Base-by-base conservation (phyloP, 2,797 vertebrate species). In the Gouania willdenowi region DNA sequence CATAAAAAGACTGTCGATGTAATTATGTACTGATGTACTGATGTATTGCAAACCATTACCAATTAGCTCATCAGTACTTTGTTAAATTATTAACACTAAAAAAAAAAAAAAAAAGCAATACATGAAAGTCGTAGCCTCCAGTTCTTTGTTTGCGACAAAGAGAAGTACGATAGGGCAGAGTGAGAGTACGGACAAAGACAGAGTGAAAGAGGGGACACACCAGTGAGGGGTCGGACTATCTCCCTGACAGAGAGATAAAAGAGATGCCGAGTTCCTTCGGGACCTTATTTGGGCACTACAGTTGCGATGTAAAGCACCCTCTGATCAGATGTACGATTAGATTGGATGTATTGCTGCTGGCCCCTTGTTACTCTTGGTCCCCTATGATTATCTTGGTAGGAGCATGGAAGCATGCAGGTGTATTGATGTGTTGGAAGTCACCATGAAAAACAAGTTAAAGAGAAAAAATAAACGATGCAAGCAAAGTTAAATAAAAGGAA, bases 311-410 rank as follows among this genome's bases (percentile, higher is more conserved):
- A 83, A 82, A 80, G 75, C 44, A 23, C 60, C 66, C 50, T 45
- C 54, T 79, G 81, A 86, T 84, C 69, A 78, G 82, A 85, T 85
- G 71, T 77, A 38, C 16, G 81, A 85, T 87, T 84, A 82, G 82
- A 87, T 84, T 62, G 69, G 49, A 49, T 69, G 69, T 52, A 58
- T 76, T 32, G 51, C 69, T 22, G 42, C 67, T 36, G 51, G 73
- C 52, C 75, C 42, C 57, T 71, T 71, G 71, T 74, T 60, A 71
- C 45, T 35, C 53, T 75, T 55, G 71, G 74, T 79, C 72, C 67
- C 67, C 62, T 44, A 76, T 72, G 82, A 77, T 76, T 76, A 75
- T 75, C 53, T 57, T 48, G 55, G 46, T 37, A 56, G 59, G 57
- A 49, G 44, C 43, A 59, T 33, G 43, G 55, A 53, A 50, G 42